Base-by-base conservation (phyloP, 2,888 invertebrate species). In the Heliconius ethilla region DNA sequence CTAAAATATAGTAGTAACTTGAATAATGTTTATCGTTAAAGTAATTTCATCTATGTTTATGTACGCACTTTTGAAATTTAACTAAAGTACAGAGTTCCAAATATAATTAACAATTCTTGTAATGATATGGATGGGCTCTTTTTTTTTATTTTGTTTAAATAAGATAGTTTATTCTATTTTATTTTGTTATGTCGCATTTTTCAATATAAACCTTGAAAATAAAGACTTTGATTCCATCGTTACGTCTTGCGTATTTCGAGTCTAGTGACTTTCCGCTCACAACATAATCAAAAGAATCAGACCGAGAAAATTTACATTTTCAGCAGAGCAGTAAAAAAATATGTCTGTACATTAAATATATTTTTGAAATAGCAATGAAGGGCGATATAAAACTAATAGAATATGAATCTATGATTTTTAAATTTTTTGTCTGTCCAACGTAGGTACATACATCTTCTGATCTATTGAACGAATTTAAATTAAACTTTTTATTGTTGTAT, bases 21-120 rank as follows among this genome's bases (percentile, higher is more conserved):
- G 2, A 63, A 73, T 63, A 40, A 40, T 63, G 73, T 73, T 73
- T 73, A 62, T 37, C 59, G 37, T 40, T 73, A 63, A 73, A 73
- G 62, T n/a, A 63, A 73, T 73, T 40, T n/a, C 40, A 63, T 18
- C 73, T 73, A 73, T 25, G 62, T 22, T 62, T 51, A 51, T 51
- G 6, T 51, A 51, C 6, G 51, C 18, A 18, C 51, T 63, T 40
- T 62, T 9, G 27, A 40, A 69, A 69, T 59, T 15, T 67, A 29
- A 55, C n/a, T 51, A 51, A 29, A 13, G 25, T 27, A 55, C 37
- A 13, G 45, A 67, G 22, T 27, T 66, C 7, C 66, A 75, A 70
- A 45, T 70, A 70, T 70, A 27, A 70, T 22, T 51, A 55, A 55
- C 51, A 29, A 55, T 55, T 5, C 27, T 70, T 22, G 22, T 70